Evolutionary conservation across 1,140 invertebrate species (phyloP).

Genomic region (Conus ventricosus): DNA sequence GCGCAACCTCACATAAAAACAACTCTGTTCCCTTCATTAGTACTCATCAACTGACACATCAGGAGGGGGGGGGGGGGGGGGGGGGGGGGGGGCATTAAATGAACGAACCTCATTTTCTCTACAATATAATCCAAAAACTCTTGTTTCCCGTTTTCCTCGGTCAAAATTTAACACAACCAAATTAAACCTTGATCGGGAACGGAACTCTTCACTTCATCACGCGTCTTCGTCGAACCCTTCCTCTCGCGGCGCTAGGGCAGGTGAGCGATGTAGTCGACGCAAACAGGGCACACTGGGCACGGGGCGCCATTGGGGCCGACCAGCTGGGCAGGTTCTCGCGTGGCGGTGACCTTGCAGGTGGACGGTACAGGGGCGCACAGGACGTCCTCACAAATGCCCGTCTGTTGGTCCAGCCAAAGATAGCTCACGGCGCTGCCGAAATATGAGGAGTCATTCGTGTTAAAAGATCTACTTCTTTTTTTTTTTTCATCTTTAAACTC

Average conservation of each 20-base stretch:
- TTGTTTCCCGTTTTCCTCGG: too few species aligned
- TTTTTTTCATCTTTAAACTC: too few species aligned
- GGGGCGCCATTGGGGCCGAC: not conserved
- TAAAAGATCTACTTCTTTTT: too few species aligned
- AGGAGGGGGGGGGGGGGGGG: too few species aligned
- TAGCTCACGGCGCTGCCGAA: not conserved
- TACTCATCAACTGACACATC: too few species aligned
- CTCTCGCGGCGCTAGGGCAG: not conserved
- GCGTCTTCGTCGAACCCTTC: not conserved
- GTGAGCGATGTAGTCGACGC: not conserved
- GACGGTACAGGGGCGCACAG: not conserved
- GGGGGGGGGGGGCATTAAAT: too few species aligned
- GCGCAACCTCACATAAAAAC: too few species aligned
- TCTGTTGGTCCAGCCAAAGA: not conserved
- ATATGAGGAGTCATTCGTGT: not conserved
- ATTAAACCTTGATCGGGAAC: too few species aligned
- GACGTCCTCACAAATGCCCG: not conserved
- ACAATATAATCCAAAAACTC: too few species aligned
- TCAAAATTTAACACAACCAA: too few species aligned
- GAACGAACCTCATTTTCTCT: too few species aligned
- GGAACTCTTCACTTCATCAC: not conserved
- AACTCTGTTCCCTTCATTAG: too few species aligned
- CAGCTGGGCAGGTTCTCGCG: constrained; percentile 5
- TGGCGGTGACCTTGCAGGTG: not conserved
- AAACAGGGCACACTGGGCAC: constrained; percentile 1